Conservation (phyloP, 2,888 invertebrate genomes). For the Atrina japonica region DNA sequence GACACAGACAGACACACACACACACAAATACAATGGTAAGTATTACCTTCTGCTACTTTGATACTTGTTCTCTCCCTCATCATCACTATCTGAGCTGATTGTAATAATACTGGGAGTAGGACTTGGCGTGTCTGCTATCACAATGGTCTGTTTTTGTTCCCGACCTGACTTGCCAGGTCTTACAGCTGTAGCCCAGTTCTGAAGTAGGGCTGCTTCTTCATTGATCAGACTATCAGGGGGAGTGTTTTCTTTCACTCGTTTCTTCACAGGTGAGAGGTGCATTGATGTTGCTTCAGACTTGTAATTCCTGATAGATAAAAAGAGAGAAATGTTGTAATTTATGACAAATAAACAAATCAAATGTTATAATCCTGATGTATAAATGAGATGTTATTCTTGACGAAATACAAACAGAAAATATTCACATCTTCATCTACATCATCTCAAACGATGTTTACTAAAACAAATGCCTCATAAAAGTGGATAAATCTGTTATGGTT, state of each 20-base stretch:
- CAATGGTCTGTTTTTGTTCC: conserved; percentile 90
- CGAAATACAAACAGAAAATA: too few species aligned
- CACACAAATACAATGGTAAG: too few species aligned
- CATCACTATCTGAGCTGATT: conserved; percentile 97
- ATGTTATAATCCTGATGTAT: conserved; percentile 1
- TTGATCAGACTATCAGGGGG: conserved; percentile 83
- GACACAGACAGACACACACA: too few species aligned
- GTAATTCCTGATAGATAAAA: conserved; percentile 30
- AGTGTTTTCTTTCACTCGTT: conserved; percentile 96
- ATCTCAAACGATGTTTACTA: too few species aligned
- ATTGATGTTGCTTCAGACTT: conserved; percentile 81
- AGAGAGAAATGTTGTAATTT: too few species aligned
- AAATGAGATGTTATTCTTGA: not conserved
- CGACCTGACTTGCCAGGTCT: conserved; percentile 48
- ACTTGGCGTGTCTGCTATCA: conserved; percentile 96
- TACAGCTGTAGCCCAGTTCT: conserved; percentile 56
- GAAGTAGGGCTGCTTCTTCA: conserved; percentile 56
- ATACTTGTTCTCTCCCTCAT: conserved; percentile 80
- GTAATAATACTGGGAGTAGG: conserved; percentile 97
- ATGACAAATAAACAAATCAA: conserved; percentile 8
- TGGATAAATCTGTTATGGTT: too few species aligned
- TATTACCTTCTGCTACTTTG: conserved; percentile 36
- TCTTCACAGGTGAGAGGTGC: conserved; percentile 97
- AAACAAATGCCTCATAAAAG: too few species aligned
- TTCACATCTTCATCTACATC: too few species aligned